A percentile compares a stretch with the other conserved stretches of the same genome.
These are phyloP conservation scores for Tetramorium parvispinum DNA, from an alignment of 1,140 invertebrate genomes.

Conservation along the genomic window DNA sequence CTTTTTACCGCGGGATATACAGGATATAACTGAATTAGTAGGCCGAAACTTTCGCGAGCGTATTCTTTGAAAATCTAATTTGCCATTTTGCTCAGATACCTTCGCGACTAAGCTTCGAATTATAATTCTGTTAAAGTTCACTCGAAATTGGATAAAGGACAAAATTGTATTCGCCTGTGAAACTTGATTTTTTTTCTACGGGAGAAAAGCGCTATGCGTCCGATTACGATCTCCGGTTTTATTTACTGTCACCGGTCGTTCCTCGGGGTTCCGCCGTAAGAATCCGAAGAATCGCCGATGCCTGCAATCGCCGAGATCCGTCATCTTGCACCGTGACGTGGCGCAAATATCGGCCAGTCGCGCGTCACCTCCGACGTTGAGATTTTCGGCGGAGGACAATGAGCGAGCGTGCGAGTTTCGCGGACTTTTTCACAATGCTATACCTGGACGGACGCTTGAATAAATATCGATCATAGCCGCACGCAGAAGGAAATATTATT, in stretches of 20 bases:
- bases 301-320: constrained; percentile 34
- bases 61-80: constrained; percentile 17
- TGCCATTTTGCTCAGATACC: background rate
- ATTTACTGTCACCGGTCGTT: background rate
- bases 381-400: constrained; percentile 60
- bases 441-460: constrained; percentile 73
- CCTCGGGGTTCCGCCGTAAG: background rate
- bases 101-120: background rate
- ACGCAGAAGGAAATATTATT: constrained; percentile 80
- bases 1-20: constrained; percentile 7
- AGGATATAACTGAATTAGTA: background rate
- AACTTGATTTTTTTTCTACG: background rate
- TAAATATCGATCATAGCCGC: constrained; percentile 80
- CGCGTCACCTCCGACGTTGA: constrained; percentile 37
- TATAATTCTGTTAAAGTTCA: background rate
- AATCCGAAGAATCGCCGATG: background rate
- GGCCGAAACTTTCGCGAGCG: constrained; percentile 11
- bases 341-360: constrained; percentile 47
- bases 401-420: constrained; percentile 53
- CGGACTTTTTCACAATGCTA: constrained; percentile 46
- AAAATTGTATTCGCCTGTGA: background rate
- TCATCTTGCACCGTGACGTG: constrained; percentile 23
- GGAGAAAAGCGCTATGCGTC: background rate
- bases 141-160: background rate
- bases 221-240: background rate